Percentiles rank a stretch among this genome's conserved stretches.
Evolutionary conservation across 2,888 invertebrate genomes (phyloP).

Genomic region (Cerceris rybyensis): DNA sequence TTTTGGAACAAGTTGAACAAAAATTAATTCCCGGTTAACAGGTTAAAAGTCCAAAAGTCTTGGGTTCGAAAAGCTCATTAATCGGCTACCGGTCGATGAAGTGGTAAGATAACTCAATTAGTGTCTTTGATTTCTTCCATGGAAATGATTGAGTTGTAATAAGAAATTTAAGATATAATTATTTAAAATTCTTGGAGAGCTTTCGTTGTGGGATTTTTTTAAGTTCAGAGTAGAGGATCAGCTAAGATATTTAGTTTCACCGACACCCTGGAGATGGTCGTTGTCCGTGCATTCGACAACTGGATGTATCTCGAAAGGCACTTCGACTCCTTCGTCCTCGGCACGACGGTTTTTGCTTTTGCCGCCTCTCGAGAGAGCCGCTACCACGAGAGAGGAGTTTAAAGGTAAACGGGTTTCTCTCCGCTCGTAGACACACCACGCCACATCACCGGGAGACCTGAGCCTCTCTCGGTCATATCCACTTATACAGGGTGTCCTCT

Average conservation of each 20-base stretch:
- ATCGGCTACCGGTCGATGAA: no score
- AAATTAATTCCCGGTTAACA: no score
- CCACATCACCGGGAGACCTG: constrained; percentile 58
- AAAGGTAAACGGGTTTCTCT: constrained; percentile 78
- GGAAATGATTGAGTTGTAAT: no score
- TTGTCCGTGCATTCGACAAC: not conserved
- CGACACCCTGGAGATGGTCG: constrained; percentile 16
- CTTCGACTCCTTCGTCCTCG: constrained; percentile 41
- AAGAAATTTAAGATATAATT: no score
- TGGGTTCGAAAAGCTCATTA: no score
- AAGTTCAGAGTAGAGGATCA: no score
- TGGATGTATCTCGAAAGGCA: constrained; percentile 30
- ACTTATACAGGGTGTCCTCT: constrained; percentile 5
- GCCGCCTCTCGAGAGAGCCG: constrained; percentile 41
- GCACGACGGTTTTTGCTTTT: constrained; percentile 55
- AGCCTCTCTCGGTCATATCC: constrained; percentile 50
- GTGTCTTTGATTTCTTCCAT: no score
- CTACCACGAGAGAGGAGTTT: constrained; percentile 66
- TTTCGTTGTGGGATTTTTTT: no score
- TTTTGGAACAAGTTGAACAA: no score
- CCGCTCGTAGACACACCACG: constrained; percentile 56
- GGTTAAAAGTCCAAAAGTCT: no score
- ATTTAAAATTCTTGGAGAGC: no score
- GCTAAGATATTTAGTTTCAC: not conserved
- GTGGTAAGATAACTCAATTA: no score